Conservation (phyloP, 92 coral and sea anemone genomes). For the Palythoa caribaeorum region DNA sequence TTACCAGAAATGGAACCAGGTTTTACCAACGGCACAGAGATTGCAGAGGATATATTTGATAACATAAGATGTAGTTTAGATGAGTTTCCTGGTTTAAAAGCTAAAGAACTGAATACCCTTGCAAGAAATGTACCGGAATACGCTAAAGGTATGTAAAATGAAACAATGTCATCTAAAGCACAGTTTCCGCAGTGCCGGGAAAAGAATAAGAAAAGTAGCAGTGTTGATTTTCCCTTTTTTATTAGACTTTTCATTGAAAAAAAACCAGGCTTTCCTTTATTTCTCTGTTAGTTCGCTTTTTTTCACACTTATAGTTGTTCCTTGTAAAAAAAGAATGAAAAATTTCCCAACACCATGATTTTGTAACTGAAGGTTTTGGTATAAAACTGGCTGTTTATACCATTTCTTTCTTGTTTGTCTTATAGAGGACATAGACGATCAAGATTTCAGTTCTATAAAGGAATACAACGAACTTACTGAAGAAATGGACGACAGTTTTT, state of each 20-base stretch:
- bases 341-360: background rate
- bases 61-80: too few relatives aligned
- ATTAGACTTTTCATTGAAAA: too few relatives aligned
- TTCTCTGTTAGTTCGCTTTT: too few relatives aligned
- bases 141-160: background rate
- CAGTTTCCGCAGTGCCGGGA: background rate
- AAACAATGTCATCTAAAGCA: background rate
- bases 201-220: too few relatives aligned
- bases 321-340: background rate
- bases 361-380: background rate
- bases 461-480: background rate
- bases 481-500: conserved; percentile 15
- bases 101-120: background rate
- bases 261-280: too few relatives aligned
- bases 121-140: background rate
- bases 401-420: background rate
- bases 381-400: background rate
- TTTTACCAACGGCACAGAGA: background rate
- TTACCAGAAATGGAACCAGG: background rate
- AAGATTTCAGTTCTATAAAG: background rate
- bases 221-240: background rate
- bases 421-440: background rate
- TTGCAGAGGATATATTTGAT: background rate
- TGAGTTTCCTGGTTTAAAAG: background rate
- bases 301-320: background rate